Conservation (phyloP, 2,888 invertebrate species). For the Heliconius hortense region DNA sequence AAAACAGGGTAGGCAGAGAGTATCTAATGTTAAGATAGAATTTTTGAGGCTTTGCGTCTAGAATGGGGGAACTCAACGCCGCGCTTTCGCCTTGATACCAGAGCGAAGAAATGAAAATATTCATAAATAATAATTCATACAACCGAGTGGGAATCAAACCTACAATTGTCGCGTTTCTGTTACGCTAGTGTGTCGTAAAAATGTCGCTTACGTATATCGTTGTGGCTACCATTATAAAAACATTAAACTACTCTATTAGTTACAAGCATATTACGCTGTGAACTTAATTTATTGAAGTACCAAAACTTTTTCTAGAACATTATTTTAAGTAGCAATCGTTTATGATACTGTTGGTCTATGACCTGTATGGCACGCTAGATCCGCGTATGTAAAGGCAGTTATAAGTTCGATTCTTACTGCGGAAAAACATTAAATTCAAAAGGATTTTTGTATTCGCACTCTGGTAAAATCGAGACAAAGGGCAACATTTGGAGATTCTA, state of each 20-base stretch:
- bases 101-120: too few species aligned
- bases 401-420: not conserved
- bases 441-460: not conserved
- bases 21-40: too few species aligned
- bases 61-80: too few species aligned
- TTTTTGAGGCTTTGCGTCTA: too few species aligned
- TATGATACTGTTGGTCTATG: not conserved
- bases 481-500: not conserved
- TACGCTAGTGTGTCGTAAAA: too few species aligned
- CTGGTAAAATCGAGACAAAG: not conserved
- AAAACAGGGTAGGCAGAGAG: too few species aligned
- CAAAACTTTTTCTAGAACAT: not conserved
- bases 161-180: not conserved
- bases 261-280: not conserved
- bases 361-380: not conserved
- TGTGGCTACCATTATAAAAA: not conserved
- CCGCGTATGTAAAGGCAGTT: not conserved
- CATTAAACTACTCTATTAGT: not conserved
- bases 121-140: too few species aligned
- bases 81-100: too few species aligned
- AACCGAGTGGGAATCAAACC: too few species aligned
- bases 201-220: not conserved
- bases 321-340: not conserved
- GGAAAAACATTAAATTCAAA: not conserved
- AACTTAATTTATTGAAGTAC: not conserved